Base-by-base conservation (phyloP, 2,797 vertebrate genomes). In the Sebastiscus tertius region DNA sequence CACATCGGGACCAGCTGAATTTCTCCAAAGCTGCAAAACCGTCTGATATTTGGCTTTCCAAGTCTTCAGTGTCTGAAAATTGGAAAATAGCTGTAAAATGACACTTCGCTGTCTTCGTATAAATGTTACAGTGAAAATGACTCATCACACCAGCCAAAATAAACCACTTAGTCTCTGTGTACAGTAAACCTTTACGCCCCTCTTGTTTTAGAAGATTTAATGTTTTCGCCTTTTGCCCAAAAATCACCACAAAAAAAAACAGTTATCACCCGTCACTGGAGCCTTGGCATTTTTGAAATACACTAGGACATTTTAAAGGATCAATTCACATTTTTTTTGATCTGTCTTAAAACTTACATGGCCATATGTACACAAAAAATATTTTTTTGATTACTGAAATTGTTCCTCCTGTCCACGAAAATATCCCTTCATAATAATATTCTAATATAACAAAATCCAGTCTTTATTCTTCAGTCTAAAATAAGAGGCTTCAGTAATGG, bases 1-100 rank as follows among this genome's bases (percentile, higher is more conserved):
- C 75, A 85, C 55, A 34, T 70, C 24, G 85, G 88, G 87, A 92
- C 88, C 91, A 90, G 82, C 75, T 80, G 64, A 83, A 77, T 73
- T 82, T 81, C 58, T 76, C 60, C 69, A 54, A 62, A 82, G 62
- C 34, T 67, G 39, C 52, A 54, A 65, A 85, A 24, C 8, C 4
- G 1, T 20, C 10, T 22, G 24, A 71, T 27, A 26, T 76, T 39
- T 33, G 54, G 9, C 27, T 60, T 70, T 24, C 33, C 46, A 20
- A 20, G 65, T n/a, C 4, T 18, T 80, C 26, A 18, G 16, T 20
- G 26, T 33, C 73, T 59, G 22, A 71, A 42, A 54, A 52, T 54
- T 52, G 46, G 26, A 29, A 66, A 61, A 18, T 11, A 36, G 22
- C 16, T 46, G 49, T 63, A 27, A 49, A 73, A 56, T 31, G 0